Evolutionary conservation across 92 coral and sea anemone species (phyloP), one percentile per base, ranked within the genome.

Genomic region (Parazoanthus darwini): DNA sequence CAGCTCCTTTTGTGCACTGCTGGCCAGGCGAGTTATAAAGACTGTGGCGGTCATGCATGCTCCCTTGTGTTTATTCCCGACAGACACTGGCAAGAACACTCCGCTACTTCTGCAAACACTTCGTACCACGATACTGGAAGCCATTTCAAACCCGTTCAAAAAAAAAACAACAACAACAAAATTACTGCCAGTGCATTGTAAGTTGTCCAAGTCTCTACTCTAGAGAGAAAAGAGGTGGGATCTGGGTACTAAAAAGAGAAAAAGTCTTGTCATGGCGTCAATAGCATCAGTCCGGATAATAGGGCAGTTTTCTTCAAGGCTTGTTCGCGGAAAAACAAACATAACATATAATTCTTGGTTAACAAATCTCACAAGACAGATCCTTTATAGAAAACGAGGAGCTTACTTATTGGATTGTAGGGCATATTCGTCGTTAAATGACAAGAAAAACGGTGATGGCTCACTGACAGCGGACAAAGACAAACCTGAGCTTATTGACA

Each of bases 371-470:
- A 13, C 87, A 71, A 54, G 56, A 38, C 79, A 70, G 77, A 48
- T 42, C 6, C 7, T 70, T 72, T 25, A 70, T 58, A 82, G 33
- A 66, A 68, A 54, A 39, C 43, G 68, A 71, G 66, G 26, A 56
- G 78, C 6, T 36, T 33, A 14, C 44, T 8, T 35, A 7, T 70
- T 71, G 36, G 23, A 18, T 5, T 71, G 56, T 23, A 71, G 87
- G 20, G 25, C 59, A 39, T 84, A 84, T 84, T 71, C 87, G 66
- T 84, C 87, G 36, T 36, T 71, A 79, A 73, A 84, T 44, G 59
- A 44, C 18, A 65, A 38, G 73, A 33, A 58, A 42, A 42, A 74
- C n/a, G 33, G 25, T 37, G 42, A 74, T 36, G 44, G 78, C 42
- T 74, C 78, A 16, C 22, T 14, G 78, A 14, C 78, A 36, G 8